These are phyloP conservation scores for Mormyrops attenuatus DNA, from an alignment of 2,797 vertebrate species.

Conservation along the genomic window DNA sequence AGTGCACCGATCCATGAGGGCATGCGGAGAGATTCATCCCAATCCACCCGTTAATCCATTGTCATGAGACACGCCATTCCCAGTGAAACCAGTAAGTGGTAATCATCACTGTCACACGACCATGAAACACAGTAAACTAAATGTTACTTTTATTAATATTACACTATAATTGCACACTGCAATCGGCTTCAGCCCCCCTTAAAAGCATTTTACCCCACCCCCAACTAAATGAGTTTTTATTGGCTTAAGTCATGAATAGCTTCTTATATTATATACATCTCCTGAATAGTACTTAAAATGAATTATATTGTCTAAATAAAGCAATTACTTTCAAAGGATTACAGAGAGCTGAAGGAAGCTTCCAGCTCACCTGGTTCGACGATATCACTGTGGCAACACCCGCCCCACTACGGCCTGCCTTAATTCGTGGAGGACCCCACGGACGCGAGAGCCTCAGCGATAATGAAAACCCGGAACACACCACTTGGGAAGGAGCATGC, in stretches of 20 bases:
- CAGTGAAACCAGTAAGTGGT: slow-evolving; percentile 4
- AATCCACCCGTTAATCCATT: not conserved
- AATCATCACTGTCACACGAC: not conserved
- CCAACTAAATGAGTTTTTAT: not conserved
- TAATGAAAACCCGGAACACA: not conserved
- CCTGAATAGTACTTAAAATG: not conserved
- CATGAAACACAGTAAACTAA: not conserved
- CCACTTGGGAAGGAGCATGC: slow-evolving; percentile 22
- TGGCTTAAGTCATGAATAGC: not conserved
- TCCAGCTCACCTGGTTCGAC: not conserved
- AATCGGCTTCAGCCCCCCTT: not conserved
- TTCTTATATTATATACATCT: not conserved
- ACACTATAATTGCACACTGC: not conserved
- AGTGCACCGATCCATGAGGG: not conserved
- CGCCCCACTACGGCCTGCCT: not conserved
- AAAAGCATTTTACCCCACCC: not conserved
- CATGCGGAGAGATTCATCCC: not conserved
- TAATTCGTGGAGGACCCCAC: not conserved
- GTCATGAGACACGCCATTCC: slow-evolving; percentile 15
- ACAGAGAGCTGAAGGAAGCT: not conserved
- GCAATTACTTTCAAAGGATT: not conserved
- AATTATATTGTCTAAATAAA: not conserved
- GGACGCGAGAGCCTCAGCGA: not conserved
- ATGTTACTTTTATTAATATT: not conserved
- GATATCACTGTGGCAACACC: not conserved